Evolutionary conservation across 2,113 vertebrate genomes (phyloP), one percentile per base, ranked within the genome.

Genomic region (Tichodroma muraria): DNA sequence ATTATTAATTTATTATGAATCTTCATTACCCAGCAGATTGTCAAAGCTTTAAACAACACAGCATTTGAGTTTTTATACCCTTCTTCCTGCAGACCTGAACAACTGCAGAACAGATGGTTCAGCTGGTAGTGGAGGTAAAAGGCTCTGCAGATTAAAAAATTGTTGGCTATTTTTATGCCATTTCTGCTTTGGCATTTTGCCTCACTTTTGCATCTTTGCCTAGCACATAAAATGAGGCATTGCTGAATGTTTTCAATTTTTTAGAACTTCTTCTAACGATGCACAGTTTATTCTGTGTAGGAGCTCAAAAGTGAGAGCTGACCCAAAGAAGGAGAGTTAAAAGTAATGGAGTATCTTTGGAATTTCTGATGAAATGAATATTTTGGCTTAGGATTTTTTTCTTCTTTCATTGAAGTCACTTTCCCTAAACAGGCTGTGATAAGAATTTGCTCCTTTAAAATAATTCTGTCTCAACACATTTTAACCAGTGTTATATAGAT

Each of bases 61-160:
- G 35, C 40, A 50, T 65, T 69, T 50, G 8, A 65, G 45, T 68
- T 82, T 52, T 37, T 31, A 30, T 40, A 23, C 50, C 22, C 52
- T 54, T 65, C n/a, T 63, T 91, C 89, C 77, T 50, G 68, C 49
- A 71, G 81, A 69, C 59, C 23, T 85, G 52, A 81, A 83, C 82
- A 80, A 94, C 80, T 92, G 84, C 52, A 92, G 70, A 94, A 80
- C 90, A 97, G 90, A 95, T 91, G 89, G 89, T 82, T 94, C 80
- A 86, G 53, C 63, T 94, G 80, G 56, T 91, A 57, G 42, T 45
- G 61, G 95, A 94, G 78, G 94, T 91, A 85, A 94, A 91, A 93
- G 37, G 23, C 63, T 94, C 64, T 95, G 78, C 70, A 93, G 64
- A 94, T 84, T 81, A 94, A 95, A 89, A 72, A 72, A 72, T 38